These are phyloP conservation scores for Artibeus lituratus DNA, from an alignment of 2,797 vertebrate species.

Conservation along the genomic window DNA sequence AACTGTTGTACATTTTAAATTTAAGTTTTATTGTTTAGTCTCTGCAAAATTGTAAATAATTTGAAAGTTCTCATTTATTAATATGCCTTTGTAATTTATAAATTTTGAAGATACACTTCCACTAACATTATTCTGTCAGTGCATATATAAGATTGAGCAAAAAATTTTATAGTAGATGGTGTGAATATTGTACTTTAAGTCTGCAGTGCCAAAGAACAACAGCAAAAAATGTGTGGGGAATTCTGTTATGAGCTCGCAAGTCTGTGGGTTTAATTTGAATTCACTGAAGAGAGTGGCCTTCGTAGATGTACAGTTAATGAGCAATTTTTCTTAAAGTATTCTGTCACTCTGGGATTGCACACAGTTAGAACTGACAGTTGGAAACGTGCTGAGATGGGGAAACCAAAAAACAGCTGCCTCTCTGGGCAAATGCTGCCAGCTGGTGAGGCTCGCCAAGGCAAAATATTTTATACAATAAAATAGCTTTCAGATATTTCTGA, in stretches of 20 bases:
- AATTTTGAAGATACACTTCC: not conserved
- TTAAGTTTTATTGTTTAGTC: not conserved
- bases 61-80: not conserved
- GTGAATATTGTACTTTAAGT: constrained; percentile 8
- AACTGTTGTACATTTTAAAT: constrained; percentile 62
- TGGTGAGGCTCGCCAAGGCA: constrained; percentile 56
- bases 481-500: constrained; percentile 42
- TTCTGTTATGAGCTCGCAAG: constrained; percentile 49
- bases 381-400: constrained; percentile 62
- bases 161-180: constrained; percentile 42
- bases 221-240: constrained; percentile 33
- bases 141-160: constrained; percentile 51
- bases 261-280: constrained; percentile 58
- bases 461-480: constrained; percentile 62
- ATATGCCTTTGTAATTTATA: constrained; percentile 25
- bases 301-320: constrained; percentile 46
- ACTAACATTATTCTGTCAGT: constrained; percentile 39
- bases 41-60: not conserved
- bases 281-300: constrained; percentile 60
- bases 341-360: constrained; percentile 42
- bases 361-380: constrained; percentile 54
- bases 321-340: constrained; percentile 61
- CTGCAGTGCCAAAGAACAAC: constrained; percentile 51
- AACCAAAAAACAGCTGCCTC: not conserved
- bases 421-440: constrained; percentile 60